Evolutionary conservation across 2,888 invertebrate species (phyloP), one percentile per base, ranked within the genome.

Genomic region (Microplitis manilae): DNA sequence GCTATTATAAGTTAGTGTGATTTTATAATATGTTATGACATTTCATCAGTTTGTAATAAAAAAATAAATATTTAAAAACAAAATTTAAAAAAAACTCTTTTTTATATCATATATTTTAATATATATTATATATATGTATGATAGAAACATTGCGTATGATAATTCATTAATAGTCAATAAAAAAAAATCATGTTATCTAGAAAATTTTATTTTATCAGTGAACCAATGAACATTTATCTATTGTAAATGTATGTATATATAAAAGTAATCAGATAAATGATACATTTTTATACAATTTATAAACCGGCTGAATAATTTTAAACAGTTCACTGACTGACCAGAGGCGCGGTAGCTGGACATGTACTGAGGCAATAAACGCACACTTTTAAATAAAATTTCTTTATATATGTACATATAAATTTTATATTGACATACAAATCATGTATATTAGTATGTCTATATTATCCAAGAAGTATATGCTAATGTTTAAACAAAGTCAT

Each of bases 231-330:
- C 64, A 15, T 62, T 61, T 15, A 72, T 38, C 30, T 30, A 65
- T 65, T 65, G 65, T 65, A 38, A 65, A 65, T 17, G 65, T 65
- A 65, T 6, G 38, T 30, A 65, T 30, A 13, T 61, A 67, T 71
- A 75, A 78, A 41, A 74, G 68, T 2, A 50, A 69, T 64, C 69
- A 68, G 65, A 30, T 65, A 30, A 65, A 65, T 65, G 65, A 38
- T 50, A 50, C 13, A 50, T 50, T 50, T 30, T 65, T 30, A 30
- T 13, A 40, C n/a, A 61, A 30, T 59, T 38, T 15, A 65, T 71
- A 71, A 78, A 76, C 76, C 72, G 75, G 75, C 77, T 79, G 70
- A 78, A 77, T 69, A 71, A 72, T 79, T 79, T 79, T 77, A 68
- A 77, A 65, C 76, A 77, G 71, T 75, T 78, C 69, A 69, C 77